Conservation (phyloP, 2,113 vertebrate species). For the Gymnobelideus leadbeateri region DNA sequence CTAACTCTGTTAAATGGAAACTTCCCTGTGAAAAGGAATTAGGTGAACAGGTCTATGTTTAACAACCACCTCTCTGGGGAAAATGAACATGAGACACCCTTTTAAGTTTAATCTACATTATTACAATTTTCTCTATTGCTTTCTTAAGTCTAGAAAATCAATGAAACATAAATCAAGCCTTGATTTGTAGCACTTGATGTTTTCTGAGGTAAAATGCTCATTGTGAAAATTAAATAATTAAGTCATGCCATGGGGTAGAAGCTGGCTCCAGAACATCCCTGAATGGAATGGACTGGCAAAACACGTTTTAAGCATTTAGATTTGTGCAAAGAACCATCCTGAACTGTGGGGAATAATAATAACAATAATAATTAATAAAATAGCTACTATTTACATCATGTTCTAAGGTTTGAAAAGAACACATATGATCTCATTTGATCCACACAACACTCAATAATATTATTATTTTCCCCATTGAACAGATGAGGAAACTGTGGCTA, state of each 20-base stretch:
- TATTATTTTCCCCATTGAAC: background rate
- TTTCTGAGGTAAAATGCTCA: background rate
- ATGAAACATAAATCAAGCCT: background rate
- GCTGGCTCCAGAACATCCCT: background rate
- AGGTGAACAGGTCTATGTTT: background rate
- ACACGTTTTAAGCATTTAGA: background rate
- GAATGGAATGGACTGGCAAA: background rate
- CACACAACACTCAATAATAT: background rate
- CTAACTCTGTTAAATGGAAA: background rate
- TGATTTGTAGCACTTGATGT: background rate
- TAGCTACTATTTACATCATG: too few species aligned
- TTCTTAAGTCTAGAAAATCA: background rate
- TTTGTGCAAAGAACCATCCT: background rate
- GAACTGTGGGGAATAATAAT: background rate
- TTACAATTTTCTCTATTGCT: background rate
- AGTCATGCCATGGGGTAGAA: background rate
- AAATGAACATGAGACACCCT: background rate
- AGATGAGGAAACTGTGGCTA: background rate
- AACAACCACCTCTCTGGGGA: background rate
- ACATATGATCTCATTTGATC: background rate
- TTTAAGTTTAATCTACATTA: background rate
- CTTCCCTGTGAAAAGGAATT: background rate
- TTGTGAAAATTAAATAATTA: background rate
- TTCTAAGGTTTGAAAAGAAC: background rate
- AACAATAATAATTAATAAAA: too few species aligned